Evolutionary conservation across 1,140 invertebrate species (phyloP), one percentile per base, ranked within the genome.

Genomic region (Philopotamus ludificatus): DNA sequence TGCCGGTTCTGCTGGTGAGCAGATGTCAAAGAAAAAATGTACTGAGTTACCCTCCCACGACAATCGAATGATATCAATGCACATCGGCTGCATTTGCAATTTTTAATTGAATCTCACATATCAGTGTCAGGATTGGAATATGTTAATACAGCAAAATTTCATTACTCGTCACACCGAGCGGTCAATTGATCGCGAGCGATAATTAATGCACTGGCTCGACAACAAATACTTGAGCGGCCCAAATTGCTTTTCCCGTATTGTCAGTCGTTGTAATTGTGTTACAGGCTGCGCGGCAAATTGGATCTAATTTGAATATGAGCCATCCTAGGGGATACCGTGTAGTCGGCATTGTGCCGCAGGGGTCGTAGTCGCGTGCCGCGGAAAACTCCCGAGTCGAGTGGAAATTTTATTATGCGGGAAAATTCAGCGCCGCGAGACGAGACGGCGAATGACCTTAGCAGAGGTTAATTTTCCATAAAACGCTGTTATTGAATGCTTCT

Each of bases 401-500:
- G 44, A 47, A 47, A 47, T 47, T 47, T 47, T 47, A 47, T 16
- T 47, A 47, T 16, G 15, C 44, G n/a, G 44, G 44, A 47, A 47
- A 47, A 47, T 47, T 47, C 15, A 20, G 18, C 12, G 12, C 28
- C 12, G 28, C n/a, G 12, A 47, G 15, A 4, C 18, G 18, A 47
- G 7, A 47, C 44, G 15, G 4, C 8, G 10, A 47, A 47, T 16
- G 44, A 20, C 15, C 18, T 20, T 7, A 47, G 18, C 7, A 15
- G 44, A 47, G n/a, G 18, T 47, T 47, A 47, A 20, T 47, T 47
- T 47, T 47, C 44, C 8, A 47, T 47, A 8, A 47, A 47, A 47
- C 10, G 15, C 4, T 7, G 12, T 34, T 4, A 34, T 34, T 34
- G 28, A 34, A 34, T 7, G 12, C 12, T 34, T 34, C 28, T n/a